phyloP scores from a whole-genome alignment of 2,888 invertebrate genomes.

The Caradrina kadenii region DNA sequence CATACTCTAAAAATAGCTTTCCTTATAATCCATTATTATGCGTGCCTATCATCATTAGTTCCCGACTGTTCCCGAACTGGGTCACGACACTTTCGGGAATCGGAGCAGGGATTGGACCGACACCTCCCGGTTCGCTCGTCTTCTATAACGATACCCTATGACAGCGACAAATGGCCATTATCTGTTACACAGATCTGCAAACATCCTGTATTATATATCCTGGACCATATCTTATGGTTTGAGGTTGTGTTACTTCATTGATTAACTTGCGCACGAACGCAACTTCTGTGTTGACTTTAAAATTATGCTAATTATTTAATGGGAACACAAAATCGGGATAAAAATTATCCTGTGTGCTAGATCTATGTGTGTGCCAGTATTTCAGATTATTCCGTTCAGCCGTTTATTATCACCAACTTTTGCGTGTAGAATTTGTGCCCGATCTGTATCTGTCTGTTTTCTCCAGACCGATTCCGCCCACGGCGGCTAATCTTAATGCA shows the following conservation, averaged over 20 bases:
- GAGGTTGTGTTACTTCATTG: constrained; percentile 15
- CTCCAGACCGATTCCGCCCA: too few relatives aligned
- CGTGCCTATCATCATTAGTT: constrained; percentile 42
- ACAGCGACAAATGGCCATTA: constrained; percentile 44
- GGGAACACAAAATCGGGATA: too few relatives aligned
- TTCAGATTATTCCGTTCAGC: too few relatives aligned
- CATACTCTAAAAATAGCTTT: constrained; percentile 6
- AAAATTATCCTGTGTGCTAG: too few relatives aligned
- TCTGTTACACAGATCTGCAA: constrained; percentile 28
- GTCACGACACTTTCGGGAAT: constrained; percentile 37
- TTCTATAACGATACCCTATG: constrained; percentile 33
- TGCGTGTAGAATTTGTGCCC: too few relatives aligned
- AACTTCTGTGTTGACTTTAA: too few relatives aligned
- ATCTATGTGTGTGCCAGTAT: too few relatives aligned
- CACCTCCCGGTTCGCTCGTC: constrained; percentile 14
- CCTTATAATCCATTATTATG: constrained; percentile 17
- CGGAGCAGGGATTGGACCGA: not conserved
- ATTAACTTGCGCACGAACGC: not conserved
- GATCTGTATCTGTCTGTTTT: too few relatives aligned
- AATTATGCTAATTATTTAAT: too few relatives aligned
- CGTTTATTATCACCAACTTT: too few relatives aligned
- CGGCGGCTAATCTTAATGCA: too few relatives aligned
- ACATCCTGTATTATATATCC: constrained; percentile 4
- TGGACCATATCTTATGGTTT: not conserved
- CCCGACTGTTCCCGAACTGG: constrained; percentile 33